Percentiles rank a stretch among this genome's conserved stretches.
Evolutionary conservation across 2,797 vertebrate genomes (phyloP).

Genomic region (Paguma larvata): DNA sequence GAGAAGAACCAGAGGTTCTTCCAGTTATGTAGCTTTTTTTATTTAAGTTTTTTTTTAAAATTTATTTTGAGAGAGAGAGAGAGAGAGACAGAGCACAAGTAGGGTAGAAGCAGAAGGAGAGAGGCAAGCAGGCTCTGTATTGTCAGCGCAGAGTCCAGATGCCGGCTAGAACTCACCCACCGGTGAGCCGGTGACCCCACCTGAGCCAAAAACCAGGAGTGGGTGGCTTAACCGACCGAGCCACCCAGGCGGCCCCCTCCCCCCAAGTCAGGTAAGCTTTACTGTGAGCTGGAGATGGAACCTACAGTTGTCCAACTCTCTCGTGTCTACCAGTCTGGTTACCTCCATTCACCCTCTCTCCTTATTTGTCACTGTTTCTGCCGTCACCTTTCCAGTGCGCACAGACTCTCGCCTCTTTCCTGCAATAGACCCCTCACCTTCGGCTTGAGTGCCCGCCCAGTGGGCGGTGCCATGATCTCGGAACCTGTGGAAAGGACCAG

Average conservation of each 20-base stretch:
- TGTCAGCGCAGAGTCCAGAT: no score
- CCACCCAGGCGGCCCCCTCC: no score
- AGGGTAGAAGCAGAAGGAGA: no score
- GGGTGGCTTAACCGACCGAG: no score
- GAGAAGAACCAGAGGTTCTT: not conserved
- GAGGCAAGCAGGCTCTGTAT: no score
- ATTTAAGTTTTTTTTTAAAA: no score
- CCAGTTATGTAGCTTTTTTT: not conserved
- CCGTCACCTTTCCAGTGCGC: accelerated
- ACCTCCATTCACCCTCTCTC: not conserved
- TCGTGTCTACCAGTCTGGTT: not conserved
- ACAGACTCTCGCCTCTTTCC: accelerated
- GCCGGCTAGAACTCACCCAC: no score
- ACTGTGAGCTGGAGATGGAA: not conserved
- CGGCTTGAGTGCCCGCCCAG: not conserved
- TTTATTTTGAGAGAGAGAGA: no score
- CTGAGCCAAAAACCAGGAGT: no score
- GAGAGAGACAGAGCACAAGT: no score
- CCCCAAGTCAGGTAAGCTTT: not conserved
- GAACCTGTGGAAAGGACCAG: not conserved
- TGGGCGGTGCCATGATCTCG: not conserved
- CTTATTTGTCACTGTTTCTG: not conserved
- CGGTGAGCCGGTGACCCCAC: no score
- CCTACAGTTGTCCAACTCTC: not conserved
- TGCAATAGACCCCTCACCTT: not conserved